These are phyloP conservation scores for Aphidius ervi DNA, from an alignment of 1,140 invertebrate genomes.

Conservation along the genomic window DNA sequence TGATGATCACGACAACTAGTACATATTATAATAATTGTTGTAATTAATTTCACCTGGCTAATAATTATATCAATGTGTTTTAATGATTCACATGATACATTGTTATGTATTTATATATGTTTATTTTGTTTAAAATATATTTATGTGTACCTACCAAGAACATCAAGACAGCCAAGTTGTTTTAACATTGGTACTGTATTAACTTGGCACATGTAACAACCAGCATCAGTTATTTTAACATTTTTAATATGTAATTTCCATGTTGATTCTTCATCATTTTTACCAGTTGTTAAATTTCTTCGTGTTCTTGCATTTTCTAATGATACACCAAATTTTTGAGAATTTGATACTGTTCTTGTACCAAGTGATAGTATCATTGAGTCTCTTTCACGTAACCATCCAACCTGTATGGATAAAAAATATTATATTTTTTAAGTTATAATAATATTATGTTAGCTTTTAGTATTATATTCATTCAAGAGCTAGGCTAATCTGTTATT, in stretches of 20 bases:
- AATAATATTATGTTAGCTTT: not conserved
- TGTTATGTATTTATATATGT: not conserved
- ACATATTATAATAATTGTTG: no score
- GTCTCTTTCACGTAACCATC: constrained; percentile 58
- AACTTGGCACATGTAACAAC: constrained; percentile 83
- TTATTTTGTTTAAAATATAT: not conserved
- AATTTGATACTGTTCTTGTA: constrained; percentile 56
- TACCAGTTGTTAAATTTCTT: constrained; percentile 23
- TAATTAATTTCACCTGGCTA: no score
- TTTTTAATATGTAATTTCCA: constrained; percentile 56
- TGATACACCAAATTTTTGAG: constrained; percentile 53
- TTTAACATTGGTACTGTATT: constrained; percentile 87
- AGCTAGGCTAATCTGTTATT: no score
- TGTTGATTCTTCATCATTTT: constrained; percentile 44
- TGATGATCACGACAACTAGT: no score
- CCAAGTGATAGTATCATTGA: constrained; percentile 59
- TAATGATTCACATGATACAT: not conserved
- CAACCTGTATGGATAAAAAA: constrained; percentile 49
- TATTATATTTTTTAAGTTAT: not conserved
- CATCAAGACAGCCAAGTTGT: constrained; percentile 81
- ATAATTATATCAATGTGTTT: no score
- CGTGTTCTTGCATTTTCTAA: constrained; percentile 48
- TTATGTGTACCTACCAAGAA: constrained; percentile 64
- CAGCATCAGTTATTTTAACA: constrained; percentile 53
- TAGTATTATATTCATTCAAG: no score